A percentile compares a stretch with the other conserved stretches of the same genome.
These are phyloP conservation scores for Drosophila kuntzei DNA, from an alignment of 2,888 invertebrate species.

Conservation along the genomic window DNA sequence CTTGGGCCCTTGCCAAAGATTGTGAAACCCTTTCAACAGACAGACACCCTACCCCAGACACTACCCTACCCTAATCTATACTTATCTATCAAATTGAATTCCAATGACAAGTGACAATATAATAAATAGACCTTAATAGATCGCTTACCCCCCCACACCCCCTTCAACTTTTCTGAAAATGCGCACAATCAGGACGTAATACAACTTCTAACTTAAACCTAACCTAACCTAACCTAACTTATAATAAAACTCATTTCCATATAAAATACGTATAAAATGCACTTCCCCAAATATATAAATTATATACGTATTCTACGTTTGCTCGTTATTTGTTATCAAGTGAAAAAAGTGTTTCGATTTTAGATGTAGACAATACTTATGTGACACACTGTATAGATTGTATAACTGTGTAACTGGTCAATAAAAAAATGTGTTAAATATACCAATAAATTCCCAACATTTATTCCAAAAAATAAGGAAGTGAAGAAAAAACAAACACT, in stretches of 20 bases:
- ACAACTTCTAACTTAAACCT: slow-evolving; percentile 7
- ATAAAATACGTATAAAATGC: background rate
- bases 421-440: slow-evolving; percentile 35
- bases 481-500: slow-evolving; percentile 26
- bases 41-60: background rate
- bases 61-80: background rate
- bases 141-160: background rate
- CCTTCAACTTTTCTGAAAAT: slow-evolving; percentile 17
- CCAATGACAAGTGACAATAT: slow-evolving; percentile 72
- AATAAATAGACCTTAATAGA: slow-evolving; percentile 34
- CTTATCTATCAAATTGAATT: slow-evolving; percentile 25
- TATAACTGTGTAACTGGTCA: slow-evolving; percentile 41
- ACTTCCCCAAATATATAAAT: slow-evolving; percentile 9
- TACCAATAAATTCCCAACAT: background rate
- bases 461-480: background rate
- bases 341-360: slow-evolving; percentile 35
- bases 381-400: slow-evolving; percentile 44
- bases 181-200: slow-evolving; percentile 57
- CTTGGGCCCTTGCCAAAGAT: slow-evolving; percentile 25
- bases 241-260: slow-evolving; percentile 4
- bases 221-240: slow-evolving; percentile 13
- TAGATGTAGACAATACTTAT: slow-evolving; percentile 46
- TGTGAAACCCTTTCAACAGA: slow-evolving; percentile 30
- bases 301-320: slow-evolving; percentile 54
- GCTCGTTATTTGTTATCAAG: slow-evolving; percentile 70